Conservation (phyloP, 2,888 invertebrate species). For the Epistrophella euchroma region DNA sequence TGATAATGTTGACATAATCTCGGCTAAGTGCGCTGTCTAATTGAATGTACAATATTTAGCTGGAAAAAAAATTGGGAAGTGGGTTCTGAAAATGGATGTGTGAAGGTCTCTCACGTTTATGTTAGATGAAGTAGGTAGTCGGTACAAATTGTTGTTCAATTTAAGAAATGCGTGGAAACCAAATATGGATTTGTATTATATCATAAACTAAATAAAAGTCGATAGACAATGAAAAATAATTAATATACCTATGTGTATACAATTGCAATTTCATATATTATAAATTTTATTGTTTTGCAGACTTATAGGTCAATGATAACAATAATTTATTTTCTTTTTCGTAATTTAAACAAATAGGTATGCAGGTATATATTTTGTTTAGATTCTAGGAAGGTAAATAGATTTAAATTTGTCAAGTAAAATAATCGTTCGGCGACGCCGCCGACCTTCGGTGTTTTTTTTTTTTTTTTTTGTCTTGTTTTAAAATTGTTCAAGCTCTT, state of each 20-base stretch:
- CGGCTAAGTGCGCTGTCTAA: conserved; percentile 23
- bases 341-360: no score
- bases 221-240: conserved; percentile 1
- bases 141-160: conserved; percentile 24
- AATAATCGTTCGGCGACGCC: no score
- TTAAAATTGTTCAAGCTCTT: no score
- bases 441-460: no score
- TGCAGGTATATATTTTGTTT: no score
- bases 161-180: not conserved
- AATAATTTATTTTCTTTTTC: not conserved
- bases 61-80: conserved; percentile 28
- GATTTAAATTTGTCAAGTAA: no score
- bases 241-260: no score
- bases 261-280: not conserved
- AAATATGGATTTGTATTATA: conserved; percentile 17
- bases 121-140: not conserved
- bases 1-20: conserved; percentile 33
- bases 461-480: no score
- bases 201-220: not conserved
- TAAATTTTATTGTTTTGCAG: no score
- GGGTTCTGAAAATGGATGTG: conserved; percentile 28
- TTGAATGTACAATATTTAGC: conserved; percentile 24
- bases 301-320: not conserved
- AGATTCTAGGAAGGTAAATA: no score
- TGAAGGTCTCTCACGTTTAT: conserved; percentile 35